phyloP scores from a whole-genome alignment of 2,113 vertebrate species.

The Acrocephalus arundinaceus region DNA sequence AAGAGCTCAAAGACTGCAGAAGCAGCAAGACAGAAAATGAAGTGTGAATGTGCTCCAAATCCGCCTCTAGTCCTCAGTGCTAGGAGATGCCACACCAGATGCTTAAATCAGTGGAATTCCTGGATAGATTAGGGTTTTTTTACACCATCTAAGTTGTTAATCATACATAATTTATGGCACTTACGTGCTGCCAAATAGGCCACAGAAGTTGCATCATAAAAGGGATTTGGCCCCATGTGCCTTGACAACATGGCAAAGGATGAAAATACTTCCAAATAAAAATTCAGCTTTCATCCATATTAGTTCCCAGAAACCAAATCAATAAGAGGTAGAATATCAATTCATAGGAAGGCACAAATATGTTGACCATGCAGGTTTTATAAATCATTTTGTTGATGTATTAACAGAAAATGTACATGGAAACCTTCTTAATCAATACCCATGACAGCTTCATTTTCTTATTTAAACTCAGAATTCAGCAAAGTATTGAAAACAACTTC shows the following conservation, averaged over 20 bases:
- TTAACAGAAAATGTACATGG: neutral
- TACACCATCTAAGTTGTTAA: neutral
- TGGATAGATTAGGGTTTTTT: neutral
- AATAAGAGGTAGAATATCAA: neutral
- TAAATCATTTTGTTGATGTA: neutral
- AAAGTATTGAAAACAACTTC: neutral
- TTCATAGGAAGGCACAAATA: neutral
- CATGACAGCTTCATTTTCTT: neutral
- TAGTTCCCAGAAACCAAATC: neutral
- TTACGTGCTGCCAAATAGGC: neutral
- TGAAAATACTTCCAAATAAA: neutral
- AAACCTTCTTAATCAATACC: neutral
- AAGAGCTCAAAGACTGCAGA: neutral
- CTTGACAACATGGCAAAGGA: neutral
- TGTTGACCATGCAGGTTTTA: neutral
- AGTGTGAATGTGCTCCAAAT: neutral
- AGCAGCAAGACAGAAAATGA: constrained; percentile 13
- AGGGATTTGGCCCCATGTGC: neutral
- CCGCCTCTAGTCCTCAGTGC: neutral
- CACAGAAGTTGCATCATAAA: neutral
- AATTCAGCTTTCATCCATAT: neutral
- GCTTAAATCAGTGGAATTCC: neutral
- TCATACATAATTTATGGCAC: neutral
- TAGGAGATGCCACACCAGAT: neutral
- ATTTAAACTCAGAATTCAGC: neutral